Base-by-base conservation (phyloP, 2,797 vertebrate genomes). In the Sylvilagus floridanus region DNA sequence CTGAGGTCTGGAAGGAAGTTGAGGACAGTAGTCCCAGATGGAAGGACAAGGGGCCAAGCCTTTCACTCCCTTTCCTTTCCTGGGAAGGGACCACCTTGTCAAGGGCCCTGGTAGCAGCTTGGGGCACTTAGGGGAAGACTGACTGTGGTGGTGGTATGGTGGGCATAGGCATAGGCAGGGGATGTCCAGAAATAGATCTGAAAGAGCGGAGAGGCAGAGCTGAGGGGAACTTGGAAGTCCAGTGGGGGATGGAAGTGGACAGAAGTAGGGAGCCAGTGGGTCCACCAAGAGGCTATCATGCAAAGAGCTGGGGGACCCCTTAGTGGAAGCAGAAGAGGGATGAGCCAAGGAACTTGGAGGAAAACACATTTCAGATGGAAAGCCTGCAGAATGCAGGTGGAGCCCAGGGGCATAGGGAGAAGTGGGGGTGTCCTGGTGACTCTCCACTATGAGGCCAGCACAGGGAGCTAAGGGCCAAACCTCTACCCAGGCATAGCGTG, bases 211-310 rank as follows among this genome's bases (percentile, higher is more conserved):
- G 66, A 28, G 52, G 50, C 66, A 68, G 52, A 11, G 10, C 32
- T 85, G 26, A 66, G 19, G 32, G n/a, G 19, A 1, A 24, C 60
- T 16, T 0, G 13, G 60, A 37, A 6, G 75, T 6, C 11, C 14
- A 54, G 13, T 0, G 4, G 32, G 19, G 37, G 24, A 2, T 1
- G 8, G 50, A 60, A 30, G 57, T 9, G 4, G 17, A 3, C 8
- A 7, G 22, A 65, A 37, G 17, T 0, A 30, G 78, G 35, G 10
- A 65, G 28, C 52, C 7, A 8, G 47, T 24, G 82, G 50, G 28
- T 32, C 52, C 32, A 14, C 5, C 2, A 1, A 3, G 62, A n/a
- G n/a, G 42, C 5, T 76, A 2, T 57, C 62, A 7, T 0, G 3
- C 22, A 4, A 83, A 2, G 28, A 65, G 5, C 17, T 12, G n/a